These are phyloP conservation scores for Microctonus brassicae DNA, from an alignment of 2,888 invertebrate genomes.

Conservation along the genomic window DNA sequence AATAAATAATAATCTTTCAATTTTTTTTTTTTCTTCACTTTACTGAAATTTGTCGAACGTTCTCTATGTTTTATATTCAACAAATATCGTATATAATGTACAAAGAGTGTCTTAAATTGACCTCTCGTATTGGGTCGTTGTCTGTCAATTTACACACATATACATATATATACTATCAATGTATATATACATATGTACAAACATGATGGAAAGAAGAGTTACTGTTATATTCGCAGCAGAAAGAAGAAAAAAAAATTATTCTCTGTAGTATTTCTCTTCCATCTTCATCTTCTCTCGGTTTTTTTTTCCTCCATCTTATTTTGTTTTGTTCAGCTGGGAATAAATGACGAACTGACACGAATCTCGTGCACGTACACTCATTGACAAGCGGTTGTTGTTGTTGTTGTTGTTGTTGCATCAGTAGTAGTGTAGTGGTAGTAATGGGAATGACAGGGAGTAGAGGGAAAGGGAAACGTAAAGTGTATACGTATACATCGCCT, in stretches of 20 bases:
- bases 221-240: background rate
- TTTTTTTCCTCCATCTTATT: background rate
- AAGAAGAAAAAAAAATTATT: slow-evolving; percentile 19
- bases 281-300: background rate
- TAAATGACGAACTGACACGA: slow-evolving; percentile 27
- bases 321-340: slow-evolving; percentile 13
- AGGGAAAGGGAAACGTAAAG: background rate
- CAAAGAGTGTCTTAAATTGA: background rate
- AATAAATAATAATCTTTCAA: too few species aligned
- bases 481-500: slow-evolving; percentile 6
- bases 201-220: background rate
- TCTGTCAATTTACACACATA: background rate
- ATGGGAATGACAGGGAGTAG: too few species aligned
- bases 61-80: too few species aligned
- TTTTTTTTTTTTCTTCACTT: too few species aligned
- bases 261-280: slow-evolving; percentile 11
- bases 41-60: too few species aligned
- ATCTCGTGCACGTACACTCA: slow-evolving; percentile 19
- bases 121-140: background rate
- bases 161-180: background rate
- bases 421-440: background rate
- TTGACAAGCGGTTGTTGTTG: background rate
- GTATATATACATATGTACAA: background rate
- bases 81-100: too few species aligned
- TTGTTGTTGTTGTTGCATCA: background rate